Conservation (phyloP, 1,140 invertebrate species). For the Periplaneta americana region DNA sequence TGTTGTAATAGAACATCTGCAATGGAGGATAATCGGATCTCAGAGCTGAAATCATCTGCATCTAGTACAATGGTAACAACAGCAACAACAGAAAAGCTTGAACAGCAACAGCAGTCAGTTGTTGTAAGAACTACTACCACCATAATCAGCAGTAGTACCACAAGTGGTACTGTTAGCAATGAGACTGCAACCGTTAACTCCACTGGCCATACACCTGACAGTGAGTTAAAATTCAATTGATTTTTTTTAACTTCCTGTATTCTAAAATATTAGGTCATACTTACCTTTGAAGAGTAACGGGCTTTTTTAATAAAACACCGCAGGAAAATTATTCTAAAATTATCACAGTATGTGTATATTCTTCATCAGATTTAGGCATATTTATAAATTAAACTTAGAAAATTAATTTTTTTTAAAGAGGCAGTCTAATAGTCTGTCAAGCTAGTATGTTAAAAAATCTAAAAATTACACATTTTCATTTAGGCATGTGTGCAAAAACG, state of each 20-base stretch:
- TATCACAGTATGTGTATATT: too few relatives aligned
- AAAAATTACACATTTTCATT: too few relatives aligned
- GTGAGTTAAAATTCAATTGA: conserved; percentile 5
- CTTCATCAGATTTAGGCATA: too few relatives aligned
- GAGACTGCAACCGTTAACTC: conserved; percentile 10
- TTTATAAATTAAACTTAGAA: too few relatives aligned
- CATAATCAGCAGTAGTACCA: conserved; percentile 11
- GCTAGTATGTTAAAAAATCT: too few relatives aligned
- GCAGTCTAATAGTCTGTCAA: too few relatives aligned
- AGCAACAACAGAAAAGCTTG: not conserved
- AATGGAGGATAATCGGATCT: not conserved
- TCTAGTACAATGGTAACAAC: not conserved
- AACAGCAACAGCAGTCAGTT: conserved; percentile 4
- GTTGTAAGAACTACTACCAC: conserved; percentile 11
- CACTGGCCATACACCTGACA: conserved; percentile 3
- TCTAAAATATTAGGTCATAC: too few relatives aligned
- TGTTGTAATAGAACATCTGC: not conserved
- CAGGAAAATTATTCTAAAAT: too few relatives aligned
- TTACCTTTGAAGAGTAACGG: too few relatives aligned
- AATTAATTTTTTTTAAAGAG: too few relatives aligned
- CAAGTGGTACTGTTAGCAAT: not conserved
- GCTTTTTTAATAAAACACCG: too few relatives aligned
- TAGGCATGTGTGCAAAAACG: too few relatives aligned
- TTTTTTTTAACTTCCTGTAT: not conserved
- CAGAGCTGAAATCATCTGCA: not conserved